Evolutionary conservation across 64 coral and sea anemone species (phyloP).

Genomic region (Stylophora pistillata): DNA sequence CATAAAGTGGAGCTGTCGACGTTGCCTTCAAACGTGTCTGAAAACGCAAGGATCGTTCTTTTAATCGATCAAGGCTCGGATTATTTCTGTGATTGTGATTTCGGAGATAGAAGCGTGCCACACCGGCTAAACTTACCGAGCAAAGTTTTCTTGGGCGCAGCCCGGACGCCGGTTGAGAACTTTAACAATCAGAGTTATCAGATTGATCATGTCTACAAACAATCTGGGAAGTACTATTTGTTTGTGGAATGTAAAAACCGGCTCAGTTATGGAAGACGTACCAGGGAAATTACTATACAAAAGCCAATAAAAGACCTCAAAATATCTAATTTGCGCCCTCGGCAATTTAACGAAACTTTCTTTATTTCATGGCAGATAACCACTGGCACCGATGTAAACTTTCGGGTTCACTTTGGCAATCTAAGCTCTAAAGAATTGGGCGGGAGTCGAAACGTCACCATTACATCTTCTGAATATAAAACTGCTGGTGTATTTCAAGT

Average conservation of each 20-base stretch:
- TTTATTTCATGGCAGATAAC: not conserved
- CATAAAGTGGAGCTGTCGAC: not conserved
- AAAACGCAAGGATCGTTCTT: not conserved
- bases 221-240: not conserved
- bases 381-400: slow-evolving; percentile 14
- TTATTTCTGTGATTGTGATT: not conserved
- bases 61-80: slow-evolving; percentile 20
- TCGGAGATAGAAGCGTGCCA: not conserved
- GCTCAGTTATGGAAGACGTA: not conserved
- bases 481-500: not conserved
- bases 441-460: not conserved
- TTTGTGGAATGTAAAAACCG: slow-evolving; percentile 10
- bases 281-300: slow-evolving; percentile 7
- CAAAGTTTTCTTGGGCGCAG: not conserved
- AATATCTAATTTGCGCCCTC: not conserved
- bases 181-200: slow-evolving; percentile 9
- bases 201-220: not conserved
- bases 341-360: not conserved
- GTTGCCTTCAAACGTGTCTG: slow-evolving; percentile 17
- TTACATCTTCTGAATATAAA: not conserved
- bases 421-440: not conserved
- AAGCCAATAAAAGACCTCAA: slow-evolving; percentile 12
- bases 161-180: not conserved
- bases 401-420: slow-evolving; percentile 4
- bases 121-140: not conserved